These are phyloP conservation scores for Drosophila albomicans DNA, from an alignment of 1,140 invertebrate genomes.

Conservation along the genomic window DNA sequence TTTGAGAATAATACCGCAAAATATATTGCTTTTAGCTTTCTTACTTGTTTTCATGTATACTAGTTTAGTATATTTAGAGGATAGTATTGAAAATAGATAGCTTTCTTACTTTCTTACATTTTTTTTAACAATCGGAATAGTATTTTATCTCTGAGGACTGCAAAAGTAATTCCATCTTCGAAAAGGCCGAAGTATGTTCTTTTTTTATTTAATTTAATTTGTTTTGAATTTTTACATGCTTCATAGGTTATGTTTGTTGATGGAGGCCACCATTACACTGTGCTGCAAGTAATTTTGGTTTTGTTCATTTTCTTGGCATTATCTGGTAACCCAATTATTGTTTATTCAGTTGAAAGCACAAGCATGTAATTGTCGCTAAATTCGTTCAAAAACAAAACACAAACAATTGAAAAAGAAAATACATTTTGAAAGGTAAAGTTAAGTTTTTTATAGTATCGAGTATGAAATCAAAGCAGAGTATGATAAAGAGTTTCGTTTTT, in stretches of 20 bases:
- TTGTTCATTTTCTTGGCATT: slow-evolving; percentile 11
- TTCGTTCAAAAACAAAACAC: slow-evolving; percentile 24
- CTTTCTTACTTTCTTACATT: not conserved
- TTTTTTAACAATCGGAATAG: not conserved
- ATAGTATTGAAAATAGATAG: not conserved
- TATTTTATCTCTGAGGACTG: not conserved
- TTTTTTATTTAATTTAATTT: not conserved
- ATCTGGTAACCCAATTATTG: slow-evolving; percentile 35
- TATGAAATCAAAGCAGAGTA: slow-evolving; percentile 37
- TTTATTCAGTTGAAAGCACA: slow-evolving; percentile 46
- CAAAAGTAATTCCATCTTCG: slow-evolving; percentile 29
- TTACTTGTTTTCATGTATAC: too few species aligned
- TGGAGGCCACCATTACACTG: slow-evolving; percentile 57
- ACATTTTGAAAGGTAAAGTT: slow-evolving; percentile 1
- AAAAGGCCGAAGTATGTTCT: not conserved
- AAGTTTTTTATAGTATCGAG: slow-evolving; percentile 12
- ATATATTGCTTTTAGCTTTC: too few species aligned
- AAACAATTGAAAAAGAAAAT: slow-evolving; percentile 32
- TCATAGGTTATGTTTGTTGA: slow-evolving; percentile 33
- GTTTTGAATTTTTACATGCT: slow-evolving; percentile 19
- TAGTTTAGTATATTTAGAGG: too few species aligned
- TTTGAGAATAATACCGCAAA: too few species aligned
- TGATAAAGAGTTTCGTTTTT: not conserved
- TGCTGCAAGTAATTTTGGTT: slow-evolving; percentile 46
- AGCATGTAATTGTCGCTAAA: slow-evolving; percentile 57